phyloP scores from a whole-genome alignment of 2,888 invertebrate genomes.

The Galerucella pusilla region DNA sequence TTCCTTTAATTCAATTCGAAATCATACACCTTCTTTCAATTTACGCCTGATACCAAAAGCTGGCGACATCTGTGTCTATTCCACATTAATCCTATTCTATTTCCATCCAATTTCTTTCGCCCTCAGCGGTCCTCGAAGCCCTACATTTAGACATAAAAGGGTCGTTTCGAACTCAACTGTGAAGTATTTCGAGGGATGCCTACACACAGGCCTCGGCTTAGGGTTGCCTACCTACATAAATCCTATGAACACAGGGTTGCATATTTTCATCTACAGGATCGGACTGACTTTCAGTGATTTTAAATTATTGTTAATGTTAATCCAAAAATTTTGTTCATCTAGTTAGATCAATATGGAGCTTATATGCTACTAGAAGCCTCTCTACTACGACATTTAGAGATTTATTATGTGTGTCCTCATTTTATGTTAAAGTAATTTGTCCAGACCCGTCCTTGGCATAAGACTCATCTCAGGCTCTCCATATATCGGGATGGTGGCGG shows the following conservation, averaged over 20 bases:
- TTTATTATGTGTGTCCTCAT: too few species aligned
- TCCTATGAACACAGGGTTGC: slow-evolving; percentile 11
- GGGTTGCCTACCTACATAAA: slow-evolving; percentile 31
- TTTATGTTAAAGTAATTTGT: too few species aligned
- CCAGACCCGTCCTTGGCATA: too few species aligned
- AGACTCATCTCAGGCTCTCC: too few species aligned
- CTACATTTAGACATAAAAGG: slow-evolving; percentile 28
- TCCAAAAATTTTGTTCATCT: too few species aligned
- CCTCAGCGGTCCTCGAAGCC: slow-evolving; percentile 27
- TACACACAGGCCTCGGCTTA: slow-evolving; percentile 4
- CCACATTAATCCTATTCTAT: slow-evolving; percentile 28
- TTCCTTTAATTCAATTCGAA: background rate
- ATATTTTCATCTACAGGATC: background rate
- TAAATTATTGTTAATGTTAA: background rate
- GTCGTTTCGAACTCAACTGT: slow-evolving; percentile 21
- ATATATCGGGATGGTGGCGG: too few species aligned
- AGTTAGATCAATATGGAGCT: too few species aligned
- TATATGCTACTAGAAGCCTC: too few species aligned
- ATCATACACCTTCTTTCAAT: slow-evolving; percentile 14
- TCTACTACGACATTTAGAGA: too few species aligned
- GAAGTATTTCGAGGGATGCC: slow-evolving; percentile 23
- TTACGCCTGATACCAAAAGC: slow-evolving; percentile 35
- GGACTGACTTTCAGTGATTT: slow-evolving; percentile 2
- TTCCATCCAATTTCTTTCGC: slow-evolving; percentile 36
- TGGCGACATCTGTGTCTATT: slow-evolving; percentile 41